A percentile compares a stretch with the other conserved stretches of the same genome.
Evolutionary conservation across 2,888 invertebrate species (phyloP).

Genomic region (Oligia latruncula): DNA sequence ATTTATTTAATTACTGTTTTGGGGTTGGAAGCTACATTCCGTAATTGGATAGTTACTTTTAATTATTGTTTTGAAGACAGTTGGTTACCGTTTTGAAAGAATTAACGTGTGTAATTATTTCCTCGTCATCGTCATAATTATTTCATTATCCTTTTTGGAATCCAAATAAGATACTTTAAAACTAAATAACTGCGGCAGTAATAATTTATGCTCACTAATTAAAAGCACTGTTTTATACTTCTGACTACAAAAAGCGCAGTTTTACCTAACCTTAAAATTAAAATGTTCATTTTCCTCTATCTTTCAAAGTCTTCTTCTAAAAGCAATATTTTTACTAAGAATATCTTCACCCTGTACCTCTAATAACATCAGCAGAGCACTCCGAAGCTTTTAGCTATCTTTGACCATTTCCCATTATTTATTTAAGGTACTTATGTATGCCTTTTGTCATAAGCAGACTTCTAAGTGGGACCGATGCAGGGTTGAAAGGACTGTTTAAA

Average conservation of each 20-base stretch:
- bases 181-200: neutral
- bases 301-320: neutral
- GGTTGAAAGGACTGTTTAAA: conserved; percentile 25
- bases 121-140: neutral
- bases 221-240: neutral
- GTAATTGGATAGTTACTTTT: conserved; percentile 36
- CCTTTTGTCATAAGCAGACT: conserved; percentile 49
- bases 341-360: conserved; percentile 28
- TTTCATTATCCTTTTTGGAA: neutral
- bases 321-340: conserved; percentile 10
- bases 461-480: conserved; percentile 26
- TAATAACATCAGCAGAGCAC: conserved; percentile 54
- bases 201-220: neutral
- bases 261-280: neutral
- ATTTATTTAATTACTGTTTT: conserved; percentile 50
- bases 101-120: conserved; percentile 7
- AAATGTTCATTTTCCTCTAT: neutral
- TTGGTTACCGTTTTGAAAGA: conserved; percentile 25
- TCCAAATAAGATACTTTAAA: neutral
- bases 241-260: neutral
- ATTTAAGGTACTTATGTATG: conserved; percentile 50
- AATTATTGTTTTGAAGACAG: conserved; percentile 32
- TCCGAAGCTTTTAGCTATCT: conserved; percentile 30
- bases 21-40: conserved; percentile 22
- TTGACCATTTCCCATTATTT: conserved; percentile 48